These are phyloP conservation scores for Apogon hyalosoma DNA, from an alignment of 2,797 vertebrate genomes.

Conservation along the genomic window DNA sequence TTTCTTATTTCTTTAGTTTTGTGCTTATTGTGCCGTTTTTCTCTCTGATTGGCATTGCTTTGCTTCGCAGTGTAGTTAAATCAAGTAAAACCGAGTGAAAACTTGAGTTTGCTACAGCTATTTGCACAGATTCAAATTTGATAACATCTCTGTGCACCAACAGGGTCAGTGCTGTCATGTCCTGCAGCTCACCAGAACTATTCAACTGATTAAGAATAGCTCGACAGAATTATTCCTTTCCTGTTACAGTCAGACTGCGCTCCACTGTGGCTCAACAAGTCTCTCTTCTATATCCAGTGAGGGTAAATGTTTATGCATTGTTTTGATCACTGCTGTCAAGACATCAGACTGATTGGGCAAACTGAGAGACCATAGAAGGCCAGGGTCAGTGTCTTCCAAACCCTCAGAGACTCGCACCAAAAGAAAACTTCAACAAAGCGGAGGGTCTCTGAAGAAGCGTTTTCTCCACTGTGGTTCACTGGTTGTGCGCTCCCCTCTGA, in stretches of 20 bases:
- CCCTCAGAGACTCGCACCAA: constrained; percentile 24
- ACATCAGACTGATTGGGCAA: constrained; percentile 22
- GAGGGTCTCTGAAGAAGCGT: constrained; percentile 20
- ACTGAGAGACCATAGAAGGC: constrained; percentile 36
- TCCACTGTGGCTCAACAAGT: neutral
- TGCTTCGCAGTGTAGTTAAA: too few species aligned
- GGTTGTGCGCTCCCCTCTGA: constrained; percentile 42
- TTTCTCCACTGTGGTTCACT: constrained; percentile 42
- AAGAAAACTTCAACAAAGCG: constrained; percentile 38
- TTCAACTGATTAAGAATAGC: neutral
- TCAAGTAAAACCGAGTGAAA: neutral
- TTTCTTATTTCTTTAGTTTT: too few species aligned
- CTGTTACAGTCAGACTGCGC: constrained; percentile 6
- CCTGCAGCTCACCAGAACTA: neutral
- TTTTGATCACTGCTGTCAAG: constrained; percentile 41
- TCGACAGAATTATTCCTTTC: constrained; percentile 6
- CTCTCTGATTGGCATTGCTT: too few species aligned
- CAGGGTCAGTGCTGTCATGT: neutral
- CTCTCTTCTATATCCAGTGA: neutral
- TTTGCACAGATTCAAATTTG: neutral
- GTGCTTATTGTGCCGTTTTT: too few species aligned
- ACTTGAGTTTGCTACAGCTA: too few species aligned
- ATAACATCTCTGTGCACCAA: neutral
- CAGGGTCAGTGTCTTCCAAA: constrained; percentile 41
- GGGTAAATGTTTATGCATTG: constrained; percentile 38